Base-by-base conservation (phyloP, 2,888 invertebrate species). In the Agriopis aurantiaria region DNA sequence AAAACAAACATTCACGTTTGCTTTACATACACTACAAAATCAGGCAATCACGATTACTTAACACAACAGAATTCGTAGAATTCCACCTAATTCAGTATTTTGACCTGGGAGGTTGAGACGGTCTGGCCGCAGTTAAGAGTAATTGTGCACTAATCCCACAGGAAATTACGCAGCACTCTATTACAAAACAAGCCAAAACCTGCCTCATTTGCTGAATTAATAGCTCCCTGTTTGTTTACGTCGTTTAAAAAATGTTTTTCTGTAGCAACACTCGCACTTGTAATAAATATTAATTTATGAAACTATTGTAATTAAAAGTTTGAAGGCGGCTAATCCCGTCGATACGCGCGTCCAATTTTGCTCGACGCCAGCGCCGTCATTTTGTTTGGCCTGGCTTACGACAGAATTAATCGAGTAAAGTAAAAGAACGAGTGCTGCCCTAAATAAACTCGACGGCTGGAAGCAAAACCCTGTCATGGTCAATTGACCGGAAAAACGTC, bases 141-240 rank as follows among this genome's bases (percentile, higher is more conserved):
- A 76, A 76, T 80, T 76, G 74, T 63, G 69, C 59, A 68, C 67
- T 68, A 68, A 74, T 77, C 75, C 75, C 74, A 10, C 56, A 78
- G 78, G 78, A 80, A 80, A 81, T 82, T 74, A 77, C 69, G 46
- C 48, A 57, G 59, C 65, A 56, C 59, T 73, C 61, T 73, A 70
- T 74, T 59, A 75, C 64, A 56, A 76, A 71, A 73, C 74, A 40
- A 65, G 65, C 45, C 17, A 49, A 72, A 62, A 58, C 64, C 56
- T 53, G 66, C 52, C 46, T 52, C 23, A 70, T 68, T 74, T 65
- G 68, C 51, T 72, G 62, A 55, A 57, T 57, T 45, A 61, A 69
- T 59, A 41, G 52, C 57, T 53, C 23, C n/a, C 23, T 55, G 48
- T 58, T 57, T 65, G 43, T 51, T 51, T 43, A 41, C 10, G n/a